Evolutionary conservation across 2,888 invertebrate species (phyloP).

Genomic region (Melieria omissa): DNA sequence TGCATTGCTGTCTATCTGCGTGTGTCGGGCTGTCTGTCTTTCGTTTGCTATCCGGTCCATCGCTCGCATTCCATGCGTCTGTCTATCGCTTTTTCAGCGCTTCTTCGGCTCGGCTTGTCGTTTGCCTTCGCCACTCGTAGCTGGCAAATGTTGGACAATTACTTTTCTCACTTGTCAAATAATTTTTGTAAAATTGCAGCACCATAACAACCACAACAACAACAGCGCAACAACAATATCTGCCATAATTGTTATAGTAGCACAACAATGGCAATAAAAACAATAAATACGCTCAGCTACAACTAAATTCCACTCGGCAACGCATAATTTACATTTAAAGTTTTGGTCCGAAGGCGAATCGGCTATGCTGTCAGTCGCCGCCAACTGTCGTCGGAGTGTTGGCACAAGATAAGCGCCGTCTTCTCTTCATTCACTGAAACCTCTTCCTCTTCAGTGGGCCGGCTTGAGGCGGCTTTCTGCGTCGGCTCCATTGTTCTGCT

Average conservation of each 20-base stretch:
- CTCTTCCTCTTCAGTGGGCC: no score
- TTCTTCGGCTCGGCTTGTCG: no score
- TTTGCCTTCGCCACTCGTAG: no score
- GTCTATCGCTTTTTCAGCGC: no score
- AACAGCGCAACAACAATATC: background rate
- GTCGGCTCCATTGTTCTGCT: background rate
- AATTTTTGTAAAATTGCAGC: background rate
- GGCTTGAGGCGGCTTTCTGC: background rate
- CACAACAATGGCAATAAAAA: background rate
- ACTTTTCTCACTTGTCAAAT: background rate
- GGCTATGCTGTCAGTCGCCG: background rate
- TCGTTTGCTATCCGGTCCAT: no score
- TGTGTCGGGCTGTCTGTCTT: no score
- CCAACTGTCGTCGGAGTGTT: background rate
- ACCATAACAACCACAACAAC: background rate
- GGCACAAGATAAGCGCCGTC: background rate
- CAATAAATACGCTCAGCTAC: background rate
- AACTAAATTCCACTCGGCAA: background rate
- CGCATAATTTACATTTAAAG: conserved; percentile 2
- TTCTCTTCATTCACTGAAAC: background rate
- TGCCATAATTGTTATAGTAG: background rate
- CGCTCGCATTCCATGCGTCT: no score
- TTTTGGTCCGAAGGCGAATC: background rate
- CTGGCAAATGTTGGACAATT: background rate
- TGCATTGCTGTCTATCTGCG: no score